phyloP scores from a whole-genome alignment of 2,888 invertebrate species.

The Anticlea derivata region DNA sequence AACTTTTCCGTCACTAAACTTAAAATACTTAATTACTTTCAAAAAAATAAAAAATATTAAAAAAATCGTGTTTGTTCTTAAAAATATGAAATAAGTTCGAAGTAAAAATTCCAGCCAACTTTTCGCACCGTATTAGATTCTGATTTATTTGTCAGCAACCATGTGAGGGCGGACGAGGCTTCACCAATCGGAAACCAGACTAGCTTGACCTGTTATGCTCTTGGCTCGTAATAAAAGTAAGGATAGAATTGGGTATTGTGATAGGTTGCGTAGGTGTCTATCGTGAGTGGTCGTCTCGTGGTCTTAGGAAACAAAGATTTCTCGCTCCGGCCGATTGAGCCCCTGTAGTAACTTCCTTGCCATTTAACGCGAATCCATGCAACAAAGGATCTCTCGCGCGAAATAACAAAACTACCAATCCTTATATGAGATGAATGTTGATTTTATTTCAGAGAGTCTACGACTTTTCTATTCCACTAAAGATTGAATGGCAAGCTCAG shows the following conservation, averaged over 20 bases:
- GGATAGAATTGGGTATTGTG: slow-evolving; percentile 4
- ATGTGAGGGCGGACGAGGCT: slow-evolving; percentile 69
- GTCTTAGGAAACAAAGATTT: slow-evolving; percentile 81
- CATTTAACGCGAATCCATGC: slow-evolving; percentile 81
- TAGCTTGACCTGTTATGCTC: slow-evolving; percentile 50
- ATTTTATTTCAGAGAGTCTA: slow-evolving; percentile 39
- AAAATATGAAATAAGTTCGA: slow-evolving; percentile 57
- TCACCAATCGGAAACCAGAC: slow-evolving; percentile 53
- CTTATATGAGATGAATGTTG: slow-evolving; percentile 55
- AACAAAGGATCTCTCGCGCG: slow-evolving; percentile 79
- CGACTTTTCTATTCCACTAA: slow-evolving; percentile 18
- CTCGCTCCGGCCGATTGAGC: slow-evolving; percentile 77
- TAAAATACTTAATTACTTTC: too few species aligned
- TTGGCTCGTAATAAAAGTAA: slow-evolving; percentile 3
- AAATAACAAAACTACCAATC: slow-evolving; percentile 81
- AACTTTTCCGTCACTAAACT: too few species aligned
- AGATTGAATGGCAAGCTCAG: not conserved
- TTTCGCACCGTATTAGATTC: slow-evolving; percentile 75
- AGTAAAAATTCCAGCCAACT: slow-evolving; percentile 72
- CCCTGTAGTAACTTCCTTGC: slow-evolving; percentile 80
- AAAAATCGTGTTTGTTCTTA: too few species aligned
- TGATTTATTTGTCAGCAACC: slow-evolving; percentile 74
- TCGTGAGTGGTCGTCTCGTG: slow-evolving; percentile 60
- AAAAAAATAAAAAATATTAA: too few species aligned
- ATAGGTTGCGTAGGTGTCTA: slow-evolving; percentile 57